Evolutionary conservation across 2,797 vertebrate species (phyloP).

Genomic region (Notoglanidium macrostoma): DNA sequence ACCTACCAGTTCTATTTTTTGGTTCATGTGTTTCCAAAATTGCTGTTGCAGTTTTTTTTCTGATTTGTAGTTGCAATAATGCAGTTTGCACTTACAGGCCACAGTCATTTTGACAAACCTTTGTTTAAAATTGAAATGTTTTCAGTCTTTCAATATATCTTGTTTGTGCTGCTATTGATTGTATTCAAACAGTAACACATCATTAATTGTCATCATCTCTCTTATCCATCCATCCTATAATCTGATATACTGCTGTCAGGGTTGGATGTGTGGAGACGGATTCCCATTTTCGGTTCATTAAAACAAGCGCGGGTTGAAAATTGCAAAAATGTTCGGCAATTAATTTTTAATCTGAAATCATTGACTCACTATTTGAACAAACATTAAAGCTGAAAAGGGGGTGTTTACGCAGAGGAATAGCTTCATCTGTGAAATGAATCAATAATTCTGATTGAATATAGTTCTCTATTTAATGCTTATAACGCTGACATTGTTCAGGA

Average conservation of each 20-base stretch:
- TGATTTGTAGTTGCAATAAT: neutral
- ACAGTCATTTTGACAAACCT: neutral
- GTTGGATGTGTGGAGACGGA: neutral
- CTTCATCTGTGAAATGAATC: slow-evolving; percentile 29
- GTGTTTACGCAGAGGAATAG: slow-evolving; percentile 35
- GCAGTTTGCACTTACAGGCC: neutral
- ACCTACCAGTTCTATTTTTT: neutral
- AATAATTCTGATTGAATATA: slow-evolving; percentile 45
- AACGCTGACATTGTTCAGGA: neutral
- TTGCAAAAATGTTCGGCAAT: slow-evolving; percentile 5
- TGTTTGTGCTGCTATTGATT: neutral
- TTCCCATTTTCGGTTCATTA: slow-evolving; percentile 3
- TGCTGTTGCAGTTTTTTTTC: neutral
- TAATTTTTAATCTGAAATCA: slow-evolving; percentile 39
- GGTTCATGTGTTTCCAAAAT: neutral
- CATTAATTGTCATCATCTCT: neutral
- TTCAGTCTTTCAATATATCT: neutral
- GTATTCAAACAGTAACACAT: neutral
- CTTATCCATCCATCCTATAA: neutral
- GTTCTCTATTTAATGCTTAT: slow-evolving; percentile 24
- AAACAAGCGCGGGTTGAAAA: slow-evolving; percentile 24
- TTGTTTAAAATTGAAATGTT: neutral
- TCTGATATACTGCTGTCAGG: neutral
- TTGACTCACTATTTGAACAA: slow-evolving; percentile 26
- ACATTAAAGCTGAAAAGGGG: slow-evolving; percentile 8